Evolutionary conservation across 2,797 vertebrate genomes (phyloP).

Genomic region (Echiichthys vipera): DNA sequence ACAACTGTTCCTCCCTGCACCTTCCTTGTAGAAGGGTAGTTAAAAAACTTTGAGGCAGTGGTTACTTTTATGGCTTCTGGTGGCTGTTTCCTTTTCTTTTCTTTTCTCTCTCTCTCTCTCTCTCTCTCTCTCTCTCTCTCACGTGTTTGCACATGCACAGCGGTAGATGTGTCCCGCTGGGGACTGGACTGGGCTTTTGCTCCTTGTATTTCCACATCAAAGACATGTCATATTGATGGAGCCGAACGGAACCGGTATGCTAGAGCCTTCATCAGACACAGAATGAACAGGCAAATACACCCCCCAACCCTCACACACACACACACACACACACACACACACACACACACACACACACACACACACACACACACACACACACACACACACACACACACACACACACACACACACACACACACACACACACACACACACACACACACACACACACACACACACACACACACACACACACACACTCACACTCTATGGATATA

Average conservation of each 20-base stretch:
- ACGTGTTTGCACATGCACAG: constrained; percentile 48
- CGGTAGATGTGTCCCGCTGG: constrained; percentile 69
- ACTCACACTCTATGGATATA: constrained; percentile 27
- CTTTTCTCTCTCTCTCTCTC: constrained; percentile 9
- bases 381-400: neutral
- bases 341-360: neutral
- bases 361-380: neutral
- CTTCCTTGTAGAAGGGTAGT: constrained; percentile 16
- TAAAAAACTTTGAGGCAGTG: constrained; percentile 17
- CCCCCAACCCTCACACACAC: neutral
- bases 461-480: constrained; percentile 5
- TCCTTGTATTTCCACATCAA: constrained; percentile 84
- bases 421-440: constrained; percentile 15
- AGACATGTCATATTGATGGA: constrained; percentile 82
- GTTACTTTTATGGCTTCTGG: constrained; percentile 44
- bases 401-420: neutral
- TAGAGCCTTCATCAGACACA: constrained; percentile 63
- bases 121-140: neutral
- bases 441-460: constrained; percentile 38
- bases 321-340: neutral
- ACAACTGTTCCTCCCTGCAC: constrained; percentile 34
- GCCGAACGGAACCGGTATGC: constrained; percentile 68
- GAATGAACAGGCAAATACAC: constrained; percentile 38
- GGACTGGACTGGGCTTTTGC: constrained; percentile 74
- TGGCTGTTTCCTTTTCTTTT: constrained; percentile 40